Conservation (phyloP, 1,140 invertebrate species). For the Hyposmocoma kahamanoa region DNA sequence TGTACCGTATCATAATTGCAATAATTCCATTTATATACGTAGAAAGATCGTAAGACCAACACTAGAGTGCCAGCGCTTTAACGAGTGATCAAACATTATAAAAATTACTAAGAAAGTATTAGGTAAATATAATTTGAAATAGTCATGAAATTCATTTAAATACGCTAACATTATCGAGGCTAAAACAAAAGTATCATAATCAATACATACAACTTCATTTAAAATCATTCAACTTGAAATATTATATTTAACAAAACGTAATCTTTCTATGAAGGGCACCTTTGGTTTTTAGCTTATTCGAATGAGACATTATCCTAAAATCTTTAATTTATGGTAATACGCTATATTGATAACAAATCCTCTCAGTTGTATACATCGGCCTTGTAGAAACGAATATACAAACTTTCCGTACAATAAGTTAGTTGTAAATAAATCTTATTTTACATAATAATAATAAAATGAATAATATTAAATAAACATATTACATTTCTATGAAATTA, state of each 20-base stretch:
- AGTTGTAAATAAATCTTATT: conserved; percentile 72
- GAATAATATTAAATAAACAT: conserved; percentile 58
- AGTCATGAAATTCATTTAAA: conserved; percentile 70
- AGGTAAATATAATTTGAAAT: conserved; percentile 74
- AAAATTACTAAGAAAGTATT: conserved; percentile 70
- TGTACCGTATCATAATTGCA: conserved; percentile 61
- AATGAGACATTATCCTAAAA: conserved; percentile 69
- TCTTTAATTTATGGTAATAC: conserved; percentile 67
- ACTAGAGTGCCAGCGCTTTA: conserved; percentile 70
- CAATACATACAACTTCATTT: conserved; percentile 69
- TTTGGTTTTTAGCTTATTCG: conserved; percentile 76
- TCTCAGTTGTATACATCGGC: conserved; percentile 61
- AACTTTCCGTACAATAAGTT: conserved; percentile 59
- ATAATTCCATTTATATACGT: conserved; percentile 52
- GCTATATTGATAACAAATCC: conserved; percentile 64
- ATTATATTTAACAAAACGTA: conserved; percentile 73
- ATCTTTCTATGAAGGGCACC: conserved; percentile 75
- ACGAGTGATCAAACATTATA: conserved; percentile 70
- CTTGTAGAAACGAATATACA: conserved; percentile 58
- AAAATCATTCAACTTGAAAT: conserved; percentile 73
- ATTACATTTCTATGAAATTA: conserved; percentile 46
- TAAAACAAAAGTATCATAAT: conserved; percentile 70
- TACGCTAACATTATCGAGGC: conserved; percentile 67
- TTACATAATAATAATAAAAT: conserved; percentile 58
- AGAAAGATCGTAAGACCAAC: conserved; percentile 64